These are phyloP conservation scores for Gymnoscopelus microlampas DNA, from an alignment of 2,797 vertebrate species.

Conservation along the genomic window DNA sequence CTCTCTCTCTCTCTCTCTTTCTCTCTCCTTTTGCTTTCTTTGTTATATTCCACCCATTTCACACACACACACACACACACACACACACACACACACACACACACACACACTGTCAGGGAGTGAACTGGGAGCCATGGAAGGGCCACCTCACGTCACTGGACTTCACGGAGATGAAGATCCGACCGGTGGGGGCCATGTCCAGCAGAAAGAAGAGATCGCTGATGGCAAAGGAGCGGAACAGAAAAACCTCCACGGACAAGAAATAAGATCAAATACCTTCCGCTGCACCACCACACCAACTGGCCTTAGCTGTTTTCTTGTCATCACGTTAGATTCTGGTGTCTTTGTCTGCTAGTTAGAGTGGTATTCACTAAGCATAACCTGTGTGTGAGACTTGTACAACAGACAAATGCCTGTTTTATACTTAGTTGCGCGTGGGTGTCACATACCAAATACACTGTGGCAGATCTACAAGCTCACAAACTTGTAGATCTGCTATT, in stretches of 20 bases:
- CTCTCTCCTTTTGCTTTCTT: not conserved
- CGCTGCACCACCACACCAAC: not conserved
- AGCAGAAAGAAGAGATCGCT: conserved; percentile 79
- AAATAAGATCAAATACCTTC: conserved; percentile 27
- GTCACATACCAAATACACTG: no score
- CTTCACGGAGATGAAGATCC: conserved; percentile 89
- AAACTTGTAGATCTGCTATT: no score
- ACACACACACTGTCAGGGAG: conserved; percentile 74
- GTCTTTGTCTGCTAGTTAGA: not conserved
- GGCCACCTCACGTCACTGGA: conserved; percentile 90
- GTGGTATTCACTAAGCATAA: conserved; percentile 3
- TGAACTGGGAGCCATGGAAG: conserved; percentile 95
- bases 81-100: not conserved
- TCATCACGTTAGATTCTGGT: conserved; percentile 29
- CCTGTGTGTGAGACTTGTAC: not conserved
- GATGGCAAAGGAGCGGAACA: conserved; percentile 62
- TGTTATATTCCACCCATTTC: not conserved
- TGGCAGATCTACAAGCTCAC: no score
- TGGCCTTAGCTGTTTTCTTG: conserved; percentile 12
- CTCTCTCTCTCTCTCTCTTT: conserved; percentile 11
- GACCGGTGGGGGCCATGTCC: conserved; percentile 70
- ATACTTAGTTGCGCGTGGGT: no score
- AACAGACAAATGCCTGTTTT: no score
- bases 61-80: conserved; percentile 2
- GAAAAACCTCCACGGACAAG: conserved; percentile 44